phyloP scores from a whole-genome alignment of 2,888 invertebrate species.

The Copidosoma aretas region DNA sequence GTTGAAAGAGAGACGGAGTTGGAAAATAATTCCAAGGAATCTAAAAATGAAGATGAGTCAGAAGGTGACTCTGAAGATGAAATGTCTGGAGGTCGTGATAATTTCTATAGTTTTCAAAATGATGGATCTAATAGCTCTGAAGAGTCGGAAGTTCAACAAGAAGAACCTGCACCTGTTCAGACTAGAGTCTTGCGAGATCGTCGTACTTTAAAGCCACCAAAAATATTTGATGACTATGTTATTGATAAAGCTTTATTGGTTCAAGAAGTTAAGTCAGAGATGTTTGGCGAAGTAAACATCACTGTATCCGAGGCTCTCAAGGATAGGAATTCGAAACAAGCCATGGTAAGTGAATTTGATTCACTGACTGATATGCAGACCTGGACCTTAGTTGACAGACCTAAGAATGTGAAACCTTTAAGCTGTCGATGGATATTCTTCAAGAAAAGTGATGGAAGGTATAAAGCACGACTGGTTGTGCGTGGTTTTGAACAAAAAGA shows the following conservation, averaged over 20 bases:
- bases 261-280: too few relatives aligned
- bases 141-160: background rate
- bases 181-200: slow-evolving; percentile 1
- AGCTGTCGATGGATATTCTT: slow-evolving; percentile 43
- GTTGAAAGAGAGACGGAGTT: background rate
- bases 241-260: too few relatives aligned
- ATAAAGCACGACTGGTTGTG: slow-evolving; percentile 45
- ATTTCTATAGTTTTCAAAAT: too few relatives aligned
- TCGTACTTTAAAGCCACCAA: background rate
- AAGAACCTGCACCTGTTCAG: too few relatives aligned
- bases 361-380: slow-evolving; percentile 27
- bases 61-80: too few relatives aligned
- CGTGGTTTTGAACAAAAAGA: slow-evolving; percentile 47
- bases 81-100: too few relatives aligned
- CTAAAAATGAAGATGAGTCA: too few relatives aligned
- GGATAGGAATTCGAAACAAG: slow-evolving; percentile 37
- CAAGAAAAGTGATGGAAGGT: slow-evolving; percentile 43
- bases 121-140: background rate
- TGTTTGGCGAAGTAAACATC: too few relatives aligned
- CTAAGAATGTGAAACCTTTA: slow-evolving; percentile 40
- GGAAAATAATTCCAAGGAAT: too few relatives aligned
- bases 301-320: slow-evolving; percentile 44
- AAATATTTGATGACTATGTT: too few relatives aligned
- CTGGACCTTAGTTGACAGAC: slow-evolving; percentile 43
- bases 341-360: slow-evolving; percentile 42